A percentile compares a stretch with the other conserved stretches of the same genome.
phyloP scores from a whole-genome alignment of 2,797 vertebrate species.

The Sebastes iracundus region DNA sequence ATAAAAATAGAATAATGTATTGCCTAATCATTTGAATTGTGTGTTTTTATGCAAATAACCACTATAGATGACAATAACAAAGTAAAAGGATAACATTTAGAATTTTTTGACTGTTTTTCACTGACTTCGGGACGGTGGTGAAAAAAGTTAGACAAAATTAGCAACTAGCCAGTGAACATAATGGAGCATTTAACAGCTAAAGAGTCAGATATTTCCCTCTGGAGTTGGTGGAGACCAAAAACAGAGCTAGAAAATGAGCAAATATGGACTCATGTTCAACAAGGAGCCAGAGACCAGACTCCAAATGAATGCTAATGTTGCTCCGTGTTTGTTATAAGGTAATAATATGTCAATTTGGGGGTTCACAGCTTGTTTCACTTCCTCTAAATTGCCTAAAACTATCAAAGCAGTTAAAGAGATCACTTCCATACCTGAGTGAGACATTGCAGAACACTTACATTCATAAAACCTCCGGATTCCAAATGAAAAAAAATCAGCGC shows the following conservation, averaged over 20 bases:
- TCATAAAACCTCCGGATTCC: slow-evolving; percentile 33
- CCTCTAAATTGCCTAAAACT: neutral
- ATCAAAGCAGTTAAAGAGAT: neutral
- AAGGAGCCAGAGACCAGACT: neutral
- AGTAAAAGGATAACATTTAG: no score
- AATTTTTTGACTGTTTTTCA: no score
- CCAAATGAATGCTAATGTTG: neutral
- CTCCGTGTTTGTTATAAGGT: neutral
- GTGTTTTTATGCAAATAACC: no score
- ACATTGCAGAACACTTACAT: slow-evolving; percentile 5
- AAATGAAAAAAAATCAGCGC: slow-evolving; percentile 64
- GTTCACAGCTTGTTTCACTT: neutral
- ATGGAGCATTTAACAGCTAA: neutral
- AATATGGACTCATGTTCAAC: neutral
- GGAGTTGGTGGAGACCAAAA: no score
- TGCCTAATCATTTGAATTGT: no score
- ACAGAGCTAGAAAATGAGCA: accelerated
- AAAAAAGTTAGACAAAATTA: neutral
- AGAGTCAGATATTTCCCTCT: no score
- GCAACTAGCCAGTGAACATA: neutral
- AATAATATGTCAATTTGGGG: neutral
- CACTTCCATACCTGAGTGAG: slow-evolving; percentile 6
- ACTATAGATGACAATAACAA: no score
- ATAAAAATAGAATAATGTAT: no score
- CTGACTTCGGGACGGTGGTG: no score